Evolutionary conservation across 1,140 invertebrate genomes (phyloP).

Genomic region (Aphelenchoides fujianensis): DNA sequence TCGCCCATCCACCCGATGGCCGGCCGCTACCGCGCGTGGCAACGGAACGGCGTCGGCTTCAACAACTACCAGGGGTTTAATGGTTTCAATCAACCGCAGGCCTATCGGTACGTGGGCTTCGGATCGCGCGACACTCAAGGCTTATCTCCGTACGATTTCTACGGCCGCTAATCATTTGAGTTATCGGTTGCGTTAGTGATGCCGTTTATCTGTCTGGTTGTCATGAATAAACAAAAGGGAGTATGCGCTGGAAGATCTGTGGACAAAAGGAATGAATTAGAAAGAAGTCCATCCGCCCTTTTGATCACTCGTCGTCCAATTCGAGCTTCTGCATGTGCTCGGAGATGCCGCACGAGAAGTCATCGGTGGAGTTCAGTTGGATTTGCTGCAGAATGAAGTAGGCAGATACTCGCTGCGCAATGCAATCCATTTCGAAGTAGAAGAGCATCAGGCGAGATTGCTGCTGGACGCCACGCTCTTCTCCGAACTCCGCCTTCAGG

Average conservation of each 20-base stretch:
- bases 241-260: too few species aligned
- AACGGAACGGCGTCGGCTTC: conserved; percentile 3
- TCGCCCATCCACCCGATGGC: neutral
- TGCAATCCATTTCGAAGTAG: neutral
- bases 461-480: neutral
- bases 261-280: neutral
- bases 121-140: neutral
- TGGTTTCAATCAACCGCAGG: too few species aligned
- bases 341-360: neutral
- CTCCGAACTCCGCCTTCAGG: neutral
- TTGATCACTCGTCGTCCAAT: neutral
- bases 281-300: too few species aligned
- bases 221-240: too few species aligned
- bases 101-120: neutral
- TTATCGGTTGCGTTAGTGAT: too few species aligned
- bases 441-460: neutral
- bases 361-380: neutral
- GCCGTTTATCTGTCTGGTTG: too few species aligned
- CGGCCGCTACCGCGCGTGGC: neutral
- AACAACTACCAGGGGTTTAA: too few species aligned
- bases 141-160: neutral
- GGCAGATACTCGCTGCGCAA: neutral
- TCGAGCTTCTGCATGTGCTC: conserved; percentile 5
- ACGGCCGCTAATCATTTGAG: neutral
- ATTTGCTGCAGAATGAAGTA: neutral